These are phyloP conservation scores for Sebastes itinus DNA, from an alignment of 2,797 vertebrate genomes.

Conservation along the genomic window DNA sequence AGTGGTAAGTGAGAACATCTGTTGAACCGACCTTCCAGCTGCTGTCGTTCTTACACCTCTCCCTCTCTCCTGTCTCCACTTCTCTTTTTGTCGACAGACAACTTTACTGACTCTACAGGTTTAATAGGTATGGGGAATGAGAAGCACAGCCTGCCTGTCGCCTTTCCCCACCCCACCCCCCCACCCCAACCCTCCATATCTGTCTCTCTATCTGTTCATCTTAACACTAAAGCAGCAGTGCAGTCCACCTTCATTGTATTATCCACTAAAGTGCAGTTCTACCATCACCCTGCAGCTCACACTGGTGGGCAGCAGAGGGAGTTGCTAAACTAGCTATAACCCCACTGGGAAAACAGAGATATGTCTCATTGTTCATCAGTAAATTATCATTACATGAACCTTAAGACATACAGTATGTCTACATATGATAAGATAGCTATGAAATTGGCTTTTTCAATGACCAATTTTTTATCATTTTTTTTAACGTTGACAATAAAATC, in stretches of 20 bases:
- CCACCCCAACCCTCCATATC: background rate
- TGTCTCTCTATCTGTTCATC: conserved; percentile 19
- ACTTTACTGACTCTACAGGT: conserved; percentile 85
- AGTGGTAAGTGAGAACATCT: background rate
- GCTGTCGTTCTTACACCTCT: conserved; percentile 47
- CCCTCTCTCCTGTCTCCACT: conserved; percentile 74
- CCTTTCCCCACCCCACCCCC: conserved; percentile 3
- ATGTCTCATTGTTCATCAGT: background rate
- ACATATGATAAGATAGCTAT: background rate
- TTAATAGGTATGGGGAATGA: conserved; percentile 82
- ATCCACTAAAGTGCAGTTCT: background rate
- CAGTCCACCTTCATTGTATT: conserved; percentile 38
- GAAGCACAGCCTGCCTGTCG: conserved; percentile 53
- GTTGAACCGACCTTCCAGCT: conserved; percentile 12
- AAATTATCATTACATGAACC: background rate
- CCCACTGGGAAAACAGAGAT: background rate
- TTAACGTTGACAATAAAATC: background rate
- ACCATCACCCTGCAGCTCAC: background rate
- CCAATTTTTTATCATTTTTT: background rate
- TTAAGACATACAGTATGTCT: background rate
- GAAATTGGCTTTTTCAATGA: background rate
- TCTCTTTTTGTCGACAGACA: conserved; percentile 84
- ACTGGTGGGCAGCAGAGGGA: background rate
- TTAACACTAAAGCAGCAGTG: conserved; percentile 42
- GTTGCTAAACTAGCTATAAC: background rate